phyloP scores from a whole-genome alignment of 2,113 vertebrate genomes.

The Mastomys coucha region DNA sequence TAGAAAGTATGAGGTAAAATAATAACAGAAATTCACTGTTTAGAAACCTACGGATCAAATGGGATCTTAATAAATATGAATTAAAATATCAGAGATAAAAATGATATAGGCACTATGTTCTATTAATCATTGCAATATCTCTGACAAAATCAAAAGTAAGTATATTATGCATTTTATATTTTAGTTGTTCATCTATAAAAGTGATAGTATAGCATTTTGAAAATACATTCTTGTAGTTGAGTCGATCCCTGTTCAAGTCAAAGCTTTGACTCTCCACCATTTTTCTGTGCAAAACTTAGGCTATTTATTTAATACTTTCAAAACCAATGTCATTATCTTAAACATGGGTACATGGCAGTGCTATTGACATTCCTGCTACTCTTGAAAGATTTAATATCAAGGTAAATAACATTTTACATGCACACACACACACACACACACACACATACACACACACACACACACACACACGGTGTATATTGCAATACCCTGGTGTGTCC shows the following conservation, averaged over 20 bases:
- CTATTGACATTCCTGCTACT: background rate
- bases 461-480: too few species aligned
- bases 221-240: background rate
- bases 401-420: background rate
- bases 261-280: background rate
- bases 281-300: background rate
- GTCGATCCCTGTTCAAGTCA: background rate
- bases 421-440: too few species aligned
- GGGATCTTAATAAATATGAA: background rate
- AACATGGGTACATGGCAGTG: background rate
- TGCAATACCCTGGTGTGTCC: background rate
- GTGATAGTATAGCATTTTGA: background rate
- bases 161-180: background rate
- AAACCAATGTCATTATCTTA: background rate
- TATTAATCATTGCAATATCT: background rate
- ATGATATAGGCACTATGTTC: background rate
- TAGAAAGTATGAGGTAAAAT: background rate
- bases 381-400: background rate
- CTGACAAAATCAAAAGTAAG: background rate
- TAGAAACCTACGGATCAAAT: background rate
- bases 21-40: background rate
- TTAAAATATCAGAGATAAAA: background rate
- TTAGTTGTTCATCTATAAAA: background rate
- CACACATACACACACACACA: too few species aligned
- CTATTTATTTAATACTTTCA: background rate